phyloP scores from a whole-genome alignment of 2,797 vertebrate species.

The Atherinosoma microstoma region DNA sequence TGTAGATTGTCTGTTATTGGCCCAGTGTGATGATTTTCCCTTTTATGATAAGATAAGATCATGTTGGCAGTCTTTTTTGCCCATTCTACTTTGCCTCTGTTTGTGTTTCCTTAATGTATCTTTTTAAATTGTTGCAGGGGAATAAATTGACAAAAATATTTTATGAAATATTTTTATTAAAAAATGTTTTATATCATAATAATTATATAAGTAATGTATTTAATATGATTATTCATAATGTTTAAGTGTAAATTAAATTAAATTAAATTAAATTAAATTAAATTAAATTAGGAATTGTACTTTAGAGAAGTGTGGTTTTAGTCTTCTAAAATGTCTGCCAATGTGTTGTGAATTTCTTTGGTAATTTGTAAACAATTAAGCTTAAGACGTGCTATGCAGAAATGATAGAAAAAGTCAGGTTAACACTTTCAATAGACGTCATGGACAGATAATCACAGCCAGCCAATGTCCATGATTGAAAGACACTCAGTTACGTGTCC shows the following conservation, averaged over 20 bases:
- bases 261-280: neutral
- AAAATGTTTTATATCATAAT: too few relatives aligned
- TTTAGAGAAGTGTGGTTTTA: neutral
- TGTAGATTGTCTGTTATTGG: conserved; percentile 40
- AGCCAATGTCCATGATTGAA: neutral
- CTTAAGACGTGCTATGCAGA: neutral
- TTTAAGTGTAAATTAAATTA: neutral
- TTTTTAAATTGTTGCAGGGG: conserved; percentile 17
- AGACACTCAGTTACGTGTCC: neutral
- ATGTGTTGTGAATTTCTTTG: neutral
- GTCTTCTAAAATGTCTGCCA: neutral
- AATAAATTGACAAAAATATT: neutral
- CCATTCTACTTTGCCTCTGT: conserved; percentile 53
- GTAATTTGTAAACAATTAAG: neutral
- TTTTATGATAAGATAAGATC: conserved; percentile 20
- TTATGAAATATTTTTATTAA: too few relatives aligned
- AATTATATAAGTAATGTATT: too few relatives aligned
- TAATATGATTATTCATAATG: too few relatives aligned
- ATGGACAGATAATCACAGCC: neutral
- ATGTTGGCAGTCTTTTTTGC: conserved; percentile 12
- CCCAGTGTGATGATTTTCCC: conserved; percentile 24
- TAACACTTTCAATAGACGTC: neutral
- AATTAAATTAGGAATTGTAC: neutral
- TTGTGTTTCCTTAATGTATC: conserved; percentile 54
- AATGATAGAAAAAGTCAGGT: neutral